Evolutionary conservation across 2,797 vertebrate species (phyloP).

Genomic region (Heliangelus exortis): DNA sequence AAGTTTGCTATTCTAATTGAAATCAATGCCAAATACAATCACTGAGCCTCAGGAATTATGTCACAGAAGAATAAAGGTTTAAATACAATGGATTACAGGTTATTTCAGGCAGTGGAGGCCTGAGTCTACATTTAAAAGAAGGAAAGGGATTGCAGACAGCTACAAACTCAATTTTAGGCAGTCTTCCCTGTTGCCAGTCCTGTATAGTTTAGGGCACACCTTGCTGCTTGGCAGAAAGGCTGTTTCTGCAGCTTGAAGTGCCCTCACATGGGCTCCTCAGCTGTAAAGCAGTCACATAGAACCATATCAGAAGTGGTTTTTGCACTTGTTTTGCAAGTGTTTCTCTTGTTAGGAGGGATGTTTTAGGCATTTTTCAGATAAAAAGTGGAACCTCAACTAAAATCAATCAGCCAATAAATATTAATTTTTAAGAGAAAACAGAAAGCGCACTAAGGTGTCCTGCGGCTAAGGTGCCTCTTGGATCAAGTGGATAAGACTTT

Average conservation of each 20-base stretch:
- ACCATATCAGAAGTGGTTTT: neutral
- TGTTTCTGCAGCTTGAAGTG: neutral
- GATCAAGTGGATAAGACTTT: rapidly evolving
- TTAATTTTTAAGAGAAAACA: neutral
- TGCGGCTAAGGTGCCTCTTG: neutral
- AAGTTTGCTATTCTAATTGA: neutral
- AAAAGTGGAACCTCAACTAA: neutral
- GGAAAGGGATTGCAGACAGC: neutral
- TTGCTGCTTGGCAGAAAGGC: neutral
- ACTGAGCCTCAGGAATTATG: neutral
- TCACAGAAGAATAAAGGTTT: neutral
- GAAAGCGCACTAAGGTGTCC: neutral
- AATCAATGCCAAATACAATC: neutral
- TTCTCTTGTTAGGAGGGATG: neutral
- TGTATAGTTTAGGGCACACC: neutral
- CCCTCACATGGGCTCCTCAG: neutral
- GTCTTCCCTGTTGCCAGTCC: neutral
- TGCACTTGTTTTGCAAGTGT: no score
- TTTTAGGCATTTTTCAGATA: neutral
- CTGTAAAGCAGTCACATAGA: neutral
- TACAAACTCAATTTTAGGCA: rapidly evolving
- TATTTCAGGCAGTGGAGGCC: neutral
- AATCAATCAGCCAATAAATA: neutral
- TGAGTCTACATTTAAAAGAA: neutral
- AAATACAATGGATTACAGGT: neutral